phyloP scores from a whole-genome alignment of 2,888 invertebrate species.

The Cheilosia pagana region DNA sequence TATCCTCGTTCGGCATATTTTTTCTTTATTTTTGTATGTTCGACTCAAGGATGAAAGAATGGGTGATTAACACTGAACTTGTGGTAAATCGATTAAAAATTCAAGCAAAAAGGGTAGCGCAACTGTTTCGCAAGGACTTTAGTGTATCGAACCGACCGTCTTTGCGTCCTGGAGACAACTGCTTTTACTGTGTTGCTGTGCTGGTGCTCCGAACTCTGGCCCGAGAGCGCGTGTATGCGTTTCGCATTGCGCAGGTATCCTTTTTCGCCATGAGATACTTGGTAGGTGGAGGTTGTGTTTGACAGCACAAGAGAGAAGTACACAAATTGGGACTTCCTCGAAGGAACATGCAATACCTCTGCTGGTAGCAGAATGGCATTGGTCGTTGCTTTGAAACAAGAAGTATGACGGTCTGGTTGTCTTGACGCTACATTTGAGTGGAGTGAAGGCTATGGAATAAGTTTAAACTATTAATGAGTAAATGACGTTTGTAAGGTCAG shows the following conservation, averaged over 20 bases:
- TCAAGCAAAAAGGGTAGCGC: slow-evolving; percentile 63
- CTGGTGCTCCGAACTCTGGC: slow-evolving; percentile 23
- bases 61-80: slow-evolving; percentile 74
- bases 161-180: slow-evolving; percentile 73
- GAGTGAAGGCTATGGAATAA: slow-evolving; percentile 16
- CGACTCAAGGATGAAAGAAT: slow-evolving; percentile 64
- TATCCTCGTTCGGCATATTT: slow-evolving; percentile 53
- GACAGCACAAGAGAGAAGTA: slow-evolving; percentile 50
- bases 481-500: slow-evolving; percentile 62
- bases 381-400: slow-evolving; percentile 22
- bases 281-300: slow-evolving; percentile 1
- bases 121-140: slow-evolving; percentile 55
- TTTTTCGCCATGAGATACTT: slow-evolving; percentile 62
- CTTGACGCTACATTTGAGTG: slow-evolving; percentile 7
- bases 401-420: slow-evolving; percentile 9
- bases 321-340: neutral
- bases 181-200: slow-evolving; percentile 46
- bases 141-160: slow-evolving; percentile 64
- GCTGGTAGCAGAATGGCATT: slow-evolving; percentile 19
- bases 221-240: slow-evolving; percentile 68
- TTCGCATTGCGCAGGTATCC: slow-evolving; percentile 68
- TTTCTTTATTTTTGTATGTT: slow-evolving; percentile 42
- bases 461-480: slow-evolving; percentile 49
- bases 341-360: slow-evolving; percentile 6
- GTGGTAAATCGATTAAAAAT: slow-evolving; percentile 74